Conservation (phyloP, 2,888 invertebrate species). For the Calameuta pallipes region DNA sequence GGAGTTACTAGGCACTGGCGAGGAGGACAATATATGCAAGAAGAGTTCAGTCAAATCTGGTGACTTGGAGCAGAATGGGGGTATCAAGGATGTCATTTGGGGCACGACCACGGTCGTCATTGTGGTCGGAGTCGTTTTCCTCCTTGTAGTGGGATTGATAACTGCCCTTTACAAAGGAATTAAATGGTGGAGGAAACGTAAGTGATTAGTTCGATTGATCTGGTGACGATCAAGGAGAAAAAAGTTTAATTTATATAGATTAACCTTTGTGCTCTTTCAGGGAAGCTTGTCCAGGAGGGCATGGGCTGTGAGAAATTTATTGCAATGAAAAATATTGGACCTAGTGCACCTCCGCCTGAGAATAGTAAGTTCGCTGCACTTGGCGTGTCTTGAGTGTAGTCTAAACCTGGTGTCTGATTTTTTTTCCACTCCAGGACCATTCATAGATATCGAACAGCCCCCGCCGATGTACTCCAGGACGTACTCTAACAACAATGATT, state of each 20-base stretch:
- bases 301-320: not conserved
- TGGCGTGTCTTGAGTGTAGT: not conserved
- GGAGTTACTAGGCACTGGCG: slow-evolving; percentile 34
- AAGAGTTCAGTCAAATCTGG: slow-evolving; percentile 4
- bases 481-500: slow-evolving; percentile 37
- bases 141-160: not conserved
- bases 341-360: slow-evolving; percentile 52
- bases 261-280: not conserved
- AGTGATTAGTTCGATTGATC: not conserved
- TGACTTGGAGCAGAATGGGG: not conserved
- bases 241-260: not conserved
- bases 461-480: slow-evolving; percentile 29
- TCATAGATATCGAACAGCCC: slow-evolving; percentile 22
- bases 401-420: not conserved
- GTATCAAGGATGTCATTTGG: not conserved
- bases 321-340: slow-evolving; percentile 26
- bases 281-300: not conserved
- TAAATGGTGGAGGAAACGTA: not conserved
- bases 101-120: not conserved
- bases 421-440: slow-evolving; percentile 7
- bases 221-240: slow-evolving; percentile 25
- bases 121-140: not conserved
- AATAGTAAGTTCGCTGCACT: slow-evolving; percentile 38
- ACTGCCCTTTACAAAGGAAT: not conserved
- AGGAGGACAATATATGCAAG: slow-evolving; percentile 26